These are phyloP conservation scores for Cyclopterus lumpus DNA, from an alignment of 2,797 vertebrate genomes.

Conservation along the genomic window DNA sequence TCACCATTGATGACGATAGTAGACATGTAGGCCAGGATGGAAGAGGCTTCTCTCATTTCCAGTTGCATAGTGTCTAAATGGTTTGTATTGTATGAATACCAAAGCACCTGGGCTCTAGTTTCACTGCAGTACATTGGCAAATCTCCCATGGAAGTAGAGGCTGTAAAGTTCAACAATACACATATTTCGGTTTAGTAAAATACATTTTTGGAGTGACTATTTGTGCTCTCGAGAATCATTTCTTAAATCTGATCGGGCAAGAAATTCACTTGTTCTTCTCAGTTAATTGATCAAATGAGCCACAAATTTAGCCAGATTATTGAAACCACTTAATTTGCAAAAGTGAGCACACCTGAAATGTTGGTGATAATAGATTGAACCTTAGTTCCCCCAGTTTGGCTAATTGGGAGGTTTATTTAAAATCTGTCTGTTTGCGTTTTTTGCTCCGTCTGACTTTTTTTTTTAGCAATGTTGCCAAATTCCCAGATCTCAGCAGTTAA, in stretches of 20 bases:
- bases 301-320: background rate
- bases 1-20: conserved; percentile 52
- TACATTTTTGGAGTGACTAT: background rate
- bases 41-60: conserved; percentile 17
- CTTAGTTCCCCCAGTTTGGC: background rate
- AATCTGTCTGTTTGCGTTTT: background rate
- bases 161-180: background rate
- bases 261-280: background rate
- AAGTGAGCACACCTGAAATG: background rate
- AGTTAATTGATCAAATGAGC: background rate
- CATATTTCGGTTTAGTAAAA: conserved; percentile 1
- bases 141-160: background rate
- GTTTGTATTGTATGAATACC: background rate
- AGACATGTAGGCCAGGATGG: conserved; percentile 24
- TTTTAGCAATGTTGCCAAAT: background rate
- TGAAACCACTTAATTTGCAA: background rate
- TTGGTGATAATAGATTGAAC: background rate
- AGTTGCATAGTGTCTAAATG: background rate
- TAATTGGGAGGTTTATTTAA: background rate
- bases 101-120: conserved; percentile 2
- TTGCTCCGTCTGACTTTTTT: background rate
- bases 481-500: conserved; percentile 9
- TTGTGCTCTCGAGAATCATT: background rate
- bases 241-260: conserved; percentile 1
- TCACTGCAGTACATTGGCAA: background rate